phyloP scores from a whole-genome alignment of 2,888 invertebrate genomes.

The Azorinus chamasolen region DNA sequence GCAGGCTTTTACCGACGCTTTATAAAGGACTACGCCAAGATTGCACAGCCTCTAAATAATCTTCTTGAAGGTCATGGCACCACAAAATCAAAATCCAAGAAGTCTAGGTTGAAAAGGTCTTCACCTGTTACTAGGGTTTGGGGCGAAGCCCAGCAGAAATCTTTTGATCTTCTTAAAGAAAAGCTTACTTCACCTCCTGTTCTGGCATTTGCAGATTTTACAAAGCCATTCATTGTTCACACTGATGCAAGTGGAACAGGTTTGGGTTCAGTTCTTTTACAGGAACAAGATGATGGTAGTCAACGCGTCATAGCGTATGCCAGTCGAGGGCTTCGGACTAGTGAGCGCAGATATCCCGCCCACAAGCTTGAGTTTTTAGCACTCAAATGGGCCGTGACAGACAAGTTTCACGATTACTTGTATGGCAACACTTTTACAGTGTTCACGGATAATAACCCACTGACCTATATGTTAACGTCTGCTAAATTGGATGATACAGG shows the following conservation, averaged over 20 bases:
- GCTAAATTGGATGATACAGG: constrained; percentile 39
- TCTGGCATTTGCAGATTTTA: constrained; percentile 29
- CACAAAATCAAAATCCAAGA: too few relatives aligned
- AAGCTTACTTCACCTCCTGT: constrained; percentile 16
- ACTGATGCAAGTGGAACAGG: constrained; percentile 21
- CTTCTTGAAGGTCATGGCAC: constrained; percentile 18
- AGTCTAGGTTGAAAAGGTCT: neutral
- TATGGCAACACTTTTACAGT: constrained; percentile 18
- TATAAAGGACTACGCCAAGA: constrained; percentile 6
- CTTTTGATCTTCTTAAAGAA: constrained; percentile 17
- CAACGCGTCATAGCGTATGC: constrained; percentile 36
- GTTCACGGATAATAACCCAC: too few relatives aligned
- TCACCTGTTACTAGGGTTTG: constrained; percentile 15
- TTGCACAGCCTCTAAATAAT: constrained; percentile 20
- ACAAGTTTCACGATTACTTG: constrained; percentile 37
- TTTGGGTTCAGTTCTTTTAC: constrained; percentile 23
- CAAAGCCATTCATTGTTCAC: constrained; percentile 14
- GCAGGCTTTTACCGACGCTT: constrained; percentile 29
- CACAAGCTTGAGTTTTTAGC: constrained; percentile 40
- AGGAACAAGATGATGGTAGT: constrained; percentile 13
- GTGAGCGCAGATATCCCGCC: constrained; percentile 18
- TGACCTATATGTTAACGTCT: constrained; percentile 20
- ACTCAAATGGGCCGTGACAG: constrained; percentile 42
- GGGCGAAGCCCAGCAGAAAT: constrained; percentile 9
- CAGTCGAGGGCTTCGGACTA: constrained; percentile 15